phyloP scores from a whole-genome alignment of 2,113 vertebrate genomes.

The Sakesphorus luctuosus region DNA sequence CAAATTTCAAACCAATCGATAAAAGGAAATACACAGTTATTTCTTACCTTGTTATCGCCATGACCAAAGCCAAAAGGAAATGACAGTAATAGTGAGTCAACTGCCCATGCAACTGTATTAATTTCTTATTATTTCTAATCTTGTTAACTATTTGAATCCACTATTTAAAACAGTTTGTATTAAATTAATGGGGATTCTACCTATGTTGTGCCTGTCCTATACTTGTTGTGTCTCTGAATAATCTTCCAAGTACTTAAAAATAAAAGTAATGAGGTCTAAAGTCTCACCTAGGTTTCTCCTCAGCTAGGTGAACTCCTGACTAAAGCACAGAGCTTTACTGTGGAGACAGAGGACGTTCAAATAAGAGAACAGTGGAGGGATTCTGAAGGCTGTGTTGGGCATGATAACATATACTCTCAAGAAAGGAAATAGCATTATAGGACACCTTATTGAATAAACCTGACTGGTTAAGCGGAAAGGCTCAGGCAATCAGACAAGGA shows the following conservation, averaged over 20 bases:
- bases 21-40: slow-evolving; percentile 48
- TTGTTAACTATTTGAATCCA: slow-evolving; percentile 27
- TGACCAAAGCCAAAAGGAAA: slow-evolving; percentile 61
- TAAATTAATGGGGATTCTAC: background rate
- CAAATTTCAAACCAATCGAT: slow-evolving; percentile 43
- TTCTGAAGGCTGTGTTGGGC: slow-evolving; percentile 11
- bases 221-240: background rate
- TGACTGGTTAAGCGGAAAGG: slow-evolving; percentile 47
- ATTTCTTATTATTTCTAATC: slow-evolving; percentile 44
- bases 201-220: background rate
- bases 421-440: slow-evolving; percentile 64
- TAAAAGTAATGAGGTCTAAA: background rate
- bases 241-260: background rate
- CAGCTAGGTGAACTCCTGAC: background rate
- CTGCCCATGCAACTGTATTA: background rate
- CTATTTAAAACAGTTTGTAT: background rate
- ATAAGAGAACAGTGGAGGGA: slow-evolving; percentile 3
- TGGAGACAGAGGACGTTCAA: slow-evolving; percentile 9
- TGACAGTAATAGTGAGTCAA: slow-evolving; percentile 26
- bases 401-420: slow-evolving; percentile 54
- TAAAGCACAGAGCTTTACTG: background rate
- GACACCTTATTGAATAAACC: slow-evolving; percentile 66
- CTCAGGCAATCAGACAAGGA: slow-evolving; percentile 43
- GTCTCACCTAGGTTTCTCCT: background rate
- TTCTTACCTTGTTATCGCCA: slow-evolving; percentile 64